These are phyloP conservation scores for Engraulis encrasicolus DNA, from an alignment of 2,113 vertebrate genomes.

Conservation along the genomic window DNA sequence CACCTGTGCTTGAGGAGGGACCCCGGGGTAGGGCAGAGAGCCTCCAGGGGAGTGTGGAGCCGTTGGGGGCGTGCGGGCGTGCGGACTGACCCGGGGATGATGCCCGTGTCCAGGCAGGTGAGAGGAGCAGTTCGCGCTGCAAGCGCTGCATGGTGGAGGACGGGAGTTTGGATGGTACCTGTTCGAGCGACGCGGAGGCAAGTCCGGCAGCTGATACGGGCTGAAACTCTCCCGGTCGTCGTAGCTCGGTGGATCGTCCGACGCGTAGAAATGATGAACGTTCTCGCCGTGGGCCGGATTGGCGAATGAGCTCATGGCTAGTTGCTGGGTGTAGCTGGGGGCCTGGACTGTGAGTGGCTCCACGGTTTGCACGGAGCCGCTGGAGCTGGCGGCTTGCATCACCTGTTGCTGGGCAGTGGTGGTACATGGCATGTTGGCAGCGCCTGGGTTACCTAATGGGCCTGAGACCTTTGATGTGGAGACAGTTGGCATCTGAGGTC, in stretches of 20 bases:
- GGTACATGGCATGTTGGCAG: constrained; percentile 38
- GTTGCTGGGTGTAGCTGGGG: constrained; percentile 49
- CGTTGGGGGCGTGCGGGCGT: constrained; percentile 65
- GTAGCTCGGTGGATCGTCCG: constrained; percentile 80
- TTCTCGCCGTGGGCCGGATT: constrained; percentile 55
- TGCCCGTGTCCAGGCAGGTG: constrained; percentile 65
- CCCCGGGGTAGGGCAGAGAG: constrained; percentile 52
- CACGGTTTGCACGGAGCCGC: constrained; percentile 50
- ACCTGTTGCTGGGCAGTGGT: constrained; percentile 51
- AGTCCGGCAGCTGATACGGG: constrained; percentile 69
- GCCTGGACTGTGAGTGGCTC: constrained; percentile 48
- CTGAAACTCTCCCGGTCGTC: constrained; percentile 80
- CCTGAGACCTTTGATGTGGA: constrained; percentile 14
- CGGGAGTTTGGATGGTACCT: constrained; percentile 65
- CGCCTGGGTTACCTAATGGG: constrained; percentile 3
- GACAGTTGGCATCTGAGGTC: constrained; percentile 39
- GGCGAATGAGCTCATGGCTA: constrained; percentile 39
- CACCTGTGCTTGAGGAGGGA: constrained; percentile 59
- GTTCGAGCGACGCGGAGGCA: constrained; percentile 59
- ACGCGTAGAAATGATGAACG: constrained; percentile 66
- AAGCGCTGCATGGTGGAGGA: constrained; percentile 71
- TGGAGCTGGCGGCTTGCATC: constrained; percentile 47
- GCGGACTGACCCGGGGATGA: constrained; percentile 66
- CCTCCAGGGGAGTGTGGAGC: constrained; percentile 65
- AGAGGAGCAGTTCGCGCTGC: constrained; percentile 60